These are phyloP conservation scores for Lindbergichthys nudifrons DNA, from an alignment of 2,797 vertebrate species.

Conservation along the genomic window DNA sequence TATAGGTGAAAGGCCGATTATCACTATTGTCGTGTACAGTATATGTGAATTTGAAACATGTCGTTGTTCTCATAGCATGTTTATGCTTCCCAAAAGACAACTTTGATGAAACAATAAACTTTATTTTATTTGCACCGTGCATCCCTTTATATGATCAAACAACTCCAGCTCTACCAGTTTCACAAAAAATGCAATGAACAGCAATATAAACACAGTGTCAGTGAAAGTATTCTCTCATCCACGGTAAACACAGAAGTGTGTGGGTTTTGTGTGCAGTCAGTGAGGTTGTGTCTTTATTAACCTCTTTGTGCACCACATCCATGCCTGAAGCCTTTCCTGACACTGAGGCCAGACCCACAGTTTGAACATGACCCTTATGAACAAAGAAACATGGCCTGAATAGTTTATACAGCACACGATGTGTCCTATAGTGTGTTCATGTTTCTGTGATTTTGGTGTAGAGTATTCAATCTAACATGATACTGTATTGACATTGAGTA, in stretches of 20 bases:
- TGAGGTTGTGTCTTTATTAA: background rate
- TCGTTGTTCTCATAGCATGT: background rate
- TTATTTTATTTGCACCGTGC: background rate
- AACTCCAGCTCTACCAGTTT: background rate
- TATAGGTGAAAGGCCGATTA: too few species aligned
- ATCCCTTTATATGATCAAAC: background rate
- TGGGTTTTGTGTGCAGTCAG: background rate
- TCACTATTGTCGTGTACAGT: background rate
- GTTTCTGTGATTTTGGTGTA: background rate
- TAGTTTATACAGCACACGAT: background rate
- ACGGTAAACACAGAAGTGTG: constrained; percentile 7
- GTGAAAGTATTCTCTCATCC: constrained; percentile 4
- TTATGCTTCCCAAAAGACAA: background rate
- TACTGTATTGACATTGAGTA: constrained; percentile 19
- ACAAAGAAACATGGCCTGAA: constrained; percentile 13
- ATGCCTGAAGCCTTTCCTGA: constrained; percentile 18
- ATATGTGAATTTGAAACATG: background rate
- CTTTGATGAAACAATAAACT: background rate
- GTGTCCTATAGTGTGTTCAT: background rate
- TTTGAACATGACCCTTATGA: constrained; percentile 32
- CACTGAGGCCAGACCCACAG: constrained; percentile 9
- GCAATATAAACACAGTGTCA: background rate
- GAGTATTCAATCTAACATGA: background rate
- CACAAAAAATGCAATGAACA: background rate
- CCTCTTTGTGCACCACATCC: constrained; percentile 15